A percentile compares a stretch with the other conserved stretches of the same genome.
phyloP scores from a whole-genome alignment of 2,113 vertebrate genomes.

The Sardina pilchardus region DNA sequence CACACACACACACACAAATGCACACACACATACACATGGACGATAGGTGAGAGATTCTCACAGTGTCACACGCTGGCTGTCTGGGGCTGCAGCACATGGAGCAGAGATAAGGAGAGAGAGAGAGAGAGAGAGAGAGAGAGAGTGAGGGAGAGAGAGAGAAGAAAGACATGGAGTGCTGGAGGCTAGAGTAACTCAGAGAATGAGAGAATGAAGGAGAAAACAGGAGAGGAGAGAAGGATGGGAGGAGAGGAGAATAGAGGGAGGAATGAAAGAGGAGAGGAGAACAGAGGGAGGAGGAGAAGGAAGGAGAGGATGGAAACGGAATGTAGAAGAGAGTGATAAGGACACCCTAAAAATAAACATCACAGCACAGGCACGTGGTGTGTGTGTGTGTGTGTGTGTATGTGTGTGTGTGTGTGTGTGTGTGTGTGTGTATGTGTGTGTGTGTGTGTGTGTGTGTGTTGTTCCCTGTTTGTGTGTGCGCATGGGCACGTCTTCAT shows the following conservation, averaged over 20 bases:
- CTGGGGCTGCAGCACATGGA: too few species aligned
- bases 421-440: background rate
- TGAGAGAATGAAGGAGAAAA: background rate
- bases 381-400: background rate
- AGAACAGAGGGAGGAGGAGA: background rate
- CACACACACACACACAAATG: too few species aligned
- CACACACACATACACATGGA: too few species aligned
- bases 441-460: background rate
- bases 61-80: too few species aligned
- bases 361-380: background rate
- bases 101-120: constrained; percentile 43
- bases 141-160: background rate
- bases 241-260: background rate
- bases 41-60: background rate
- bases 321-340: background rate
- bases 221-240: background rate
- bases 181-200: background rate
- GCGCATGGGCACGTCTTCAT: too few species aligned
- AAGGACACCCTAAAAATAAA: constrained; percentile 10
- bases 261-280: background rate
- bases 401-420: background rate
- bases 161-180: background rate
- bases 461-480: too few species aligned
- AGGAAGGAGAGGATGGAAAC: background rate
- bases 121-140: background rate